Evolutionary conservation across 2,888 invertebrate species (phyloP).

Genomic region (Drosophila acutilabella): DNA sequence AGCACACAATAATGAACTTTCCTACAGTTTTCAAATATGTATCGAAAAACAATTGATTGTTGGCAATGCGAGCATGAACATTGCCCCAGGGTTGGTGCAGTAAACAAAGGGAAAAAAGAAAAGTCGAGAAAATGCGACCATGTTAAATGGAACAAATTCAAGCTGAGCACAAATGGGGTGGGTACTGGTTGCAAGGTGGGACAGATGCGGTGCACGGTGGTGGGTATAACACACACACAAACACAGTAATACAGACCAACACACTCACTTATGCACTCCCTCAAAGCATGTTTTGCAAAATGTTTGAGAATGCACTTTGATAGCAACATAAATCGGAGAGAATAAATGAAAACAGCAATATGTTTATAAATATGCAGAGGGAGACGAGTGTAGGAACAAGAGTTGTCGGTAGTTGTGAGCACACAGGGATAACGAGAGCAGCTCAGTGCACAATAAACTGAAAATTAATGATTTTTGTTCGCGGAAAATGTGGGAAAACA

Average conservation of each 20-base stretch:
- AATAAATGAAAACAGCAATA: constrained; percentile 32
- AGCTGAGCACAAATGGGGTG: constrained; percentile 14
- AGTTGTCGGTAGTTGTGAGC: background rate
- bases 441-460: constrained; percentile 50
- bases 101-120: constrained; percentile 12
- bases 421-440: constrained; percentile 26
- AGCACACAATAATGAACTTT: background rate
- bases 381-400: constrained; percentile 13
- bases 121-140: constrained; percentile 53
- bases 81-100: constrained; percentile 58
- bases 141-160: constrained; percentile 71
- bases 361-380: constrained; percentile 4
- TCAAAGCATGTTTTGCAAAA: constrained; percentile 72
- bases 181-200: constrained; percentile 21
- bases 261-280: too few species aligned
- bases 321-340: constrained; percentile 69
- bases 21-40: constrained; percentile 1
- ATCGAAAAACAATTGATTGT: constrained; percentile 21
- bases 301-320: constrained; percentile 68
- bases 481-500: constrained; percentile 35
- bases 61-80: constrained; percentile 36
- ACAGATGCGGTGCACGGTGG: constrained; percentile 34
- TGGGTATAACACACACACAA: constrained; percentile 43
- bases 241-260: too few species aligned
- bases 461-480: constrained; percentile 61